Conservation (phyloP, 2,113 vertebrate genomes). For the Sinosuthora webbiana region DNA sequence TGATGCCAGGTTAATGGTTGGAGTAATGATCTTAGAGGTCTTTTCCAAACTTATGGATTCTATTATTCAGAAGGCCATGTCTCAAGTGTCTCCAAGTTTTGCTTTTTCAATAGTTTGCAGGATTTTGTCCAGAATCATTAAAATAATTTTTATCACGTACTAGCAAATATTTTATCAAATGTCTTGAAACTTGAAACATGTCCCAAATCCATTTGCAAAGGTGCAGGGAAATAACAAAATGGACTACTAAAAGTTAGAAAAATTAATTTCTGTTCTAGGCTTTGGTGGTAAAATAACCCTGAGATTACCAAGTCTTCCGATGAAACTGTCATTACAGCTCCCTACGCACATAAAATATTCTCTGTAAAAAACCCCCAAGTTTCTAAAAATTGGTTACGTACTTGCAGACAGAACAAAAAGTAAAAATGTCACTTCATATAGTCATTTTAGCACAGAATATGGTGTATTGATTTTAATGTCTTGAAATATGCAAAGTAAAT, state of each 20-base stretch:
- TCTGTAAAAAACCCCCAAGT: not conserved
- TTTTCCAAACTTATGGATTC: not conserved
- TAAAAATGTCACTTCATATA: not conserved
- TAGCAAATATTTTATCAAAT: conserved; percentile 53
- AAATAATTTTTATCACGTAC: not conserved
- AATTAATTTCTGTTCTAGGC: conserved; percentile 56
- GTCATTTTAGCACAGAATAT: not conserved
- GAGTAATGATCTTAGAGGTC: not conserved
- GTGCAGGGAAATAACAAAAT: not conserved
- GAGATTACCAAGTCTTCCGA: conserved; percentile 8
- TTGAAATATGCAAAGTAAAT: conserved; percentile 44
- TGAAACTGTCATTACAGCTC: conserved; percentile 48
- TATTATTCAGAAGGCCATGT: not conserved
- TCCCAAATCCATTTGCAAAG: conserved; percentile 43
- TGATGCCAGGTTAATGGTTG: not conserved
- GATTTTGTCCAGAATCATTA: not conserved
- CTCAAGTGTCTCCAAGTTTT: not conserved
- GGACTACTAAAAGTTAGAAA: conserved; percentile 39
- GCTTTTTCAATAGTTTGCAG: not conserved
- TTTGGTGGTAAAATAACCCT: conserved; percentile 32
- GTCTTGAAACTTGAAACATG: conserved; percentile 39
- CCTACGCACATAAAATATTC: conserved; percentile 35
- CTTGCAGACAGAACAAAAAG: conserved; percentile 25
- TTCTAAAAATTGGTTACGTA: conserved; percentile 43
- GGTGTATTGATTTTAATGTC: conserved; percentile 5